Percentiles rank a stretch among this genome's conserved stretches.
Evolutionary conservation across 2,797 vertebrate species (phyloP).

Genomic region (Cossypha niveicapilla): DNA sequence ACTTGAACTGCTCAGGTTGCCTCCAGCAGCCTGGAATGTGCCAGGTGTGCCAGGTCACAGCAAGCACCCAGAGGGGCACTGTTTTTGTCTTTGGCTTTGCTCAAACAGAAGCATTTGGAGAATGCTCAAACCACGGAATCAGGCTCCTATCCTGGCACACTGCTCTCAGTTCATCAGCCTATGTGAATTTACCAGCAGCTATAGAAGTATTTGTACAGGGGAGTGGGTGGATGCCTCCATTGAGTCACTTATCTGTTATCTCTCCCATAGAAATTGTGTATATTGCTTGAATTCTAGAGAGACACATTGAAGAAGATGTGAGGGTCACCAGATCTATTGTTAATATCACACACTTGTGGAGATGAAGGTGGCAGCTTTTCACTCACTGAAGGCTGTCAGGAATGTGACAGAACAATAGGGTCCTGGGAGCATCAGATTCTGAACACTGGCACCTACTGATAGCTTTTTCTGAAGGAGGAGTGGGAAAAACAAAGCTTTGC

Average conservation of each 20-base stretch:
- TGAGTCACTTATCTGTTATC: background rate
- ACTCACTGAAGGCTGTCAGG: background rate
- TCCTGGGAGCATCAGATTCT: background rate
- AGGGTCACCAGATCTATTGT: slow-evolving; percentile 19
- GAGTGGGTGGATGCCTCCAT: background rate
- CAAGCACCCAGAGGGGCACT: background rate
- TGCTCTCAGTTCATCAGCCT: background rate
- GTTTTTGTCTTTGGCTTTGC: background rate
- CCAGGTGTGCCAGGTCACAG: background rate
- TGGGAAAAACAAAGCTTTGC: slow-evolving; percentile 20
- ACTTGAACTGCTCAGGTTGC: background rate
- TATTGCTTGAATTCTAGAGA: background rate
- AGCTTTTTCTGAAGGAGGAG: background rate
- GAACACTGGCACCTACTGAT: background rate
- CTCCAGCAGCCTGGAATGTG: background rate
- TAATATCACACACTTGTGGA: background rate
- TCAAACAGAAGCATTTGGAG: background rate
- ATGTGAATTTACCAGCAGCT: background rate
- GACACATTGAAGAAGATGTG: background rate
- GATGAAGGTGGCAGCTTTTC: background rate
- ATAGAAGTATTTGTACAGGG: background rate
- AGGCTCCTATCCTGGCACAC: background rate
- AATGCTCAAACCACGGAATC: background rate
- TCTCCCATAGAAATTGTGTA: background rate
- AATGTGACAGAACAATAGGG: background rate